These are phyloP conservation scores for Xiphophorus maculatus DNA, from an alignment of 2,113 vertebrate species.

Conservation along the genomic window DNA sequence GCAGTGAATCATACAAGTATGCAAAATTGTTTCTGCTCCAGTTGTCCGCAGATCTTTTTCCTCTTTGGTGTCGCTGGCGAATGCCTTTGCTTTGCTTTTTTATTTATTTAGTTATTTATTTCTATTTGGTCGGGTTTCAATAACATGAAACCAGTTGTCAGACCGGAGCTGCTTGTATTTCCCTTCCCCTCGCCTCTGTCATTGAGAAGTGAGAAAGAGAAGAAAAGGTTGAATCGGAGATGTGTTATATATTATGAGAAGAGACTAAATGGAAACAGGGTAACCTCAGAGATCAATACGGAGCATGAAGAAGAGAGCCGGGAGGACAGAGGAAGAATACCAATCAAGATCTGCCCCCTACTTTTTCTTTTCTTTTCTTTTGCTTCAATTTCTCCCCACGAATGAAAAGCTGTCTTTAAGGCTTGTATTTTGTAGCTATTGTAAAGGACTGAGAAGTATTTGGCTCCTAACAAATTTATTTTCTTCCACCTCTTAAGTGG, in stretches of 20 bases:
- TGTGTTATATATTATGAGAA: conserved; percentile 76
- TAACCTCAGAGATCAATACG: conserved; percentile 71
- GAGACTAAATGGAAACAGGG: conserved; percentile 74
- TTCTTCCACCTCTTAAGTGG: neutral
- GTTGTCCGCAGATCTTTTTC: conserved; percentile 37
- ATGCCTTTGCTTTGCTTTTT: conserved; percentile 32
- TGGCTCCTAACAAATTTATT: neutral
- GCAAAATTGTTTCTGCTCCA: conserved; percentile 40
- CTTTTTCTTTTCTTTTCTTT: neutral
- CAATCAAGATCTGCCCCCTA: conserved; percentile 38
- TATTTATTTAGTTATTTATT: neutral
- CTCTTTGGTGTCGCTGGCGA: conserved; percentile 68
- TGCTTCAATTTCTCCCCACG: neutral
- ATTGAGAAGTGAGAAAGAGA: conserved; percentile 52
- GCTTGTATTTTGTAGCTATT: conserved; percentile 7
- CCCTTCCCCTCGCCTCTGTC: conserved; percentile 59
- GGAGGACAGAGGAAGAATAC: conserved; percentile 66
- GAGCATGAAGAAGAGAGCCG: conserved; percentile 51
- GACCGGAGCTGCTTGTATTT: conserved; percentile 61
- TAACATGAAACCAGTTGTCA: conserved; percentile 69
- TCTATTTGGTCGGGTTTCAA: conserved; percentile 73
- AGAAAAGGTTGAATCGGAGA: conserved; percentile 60
- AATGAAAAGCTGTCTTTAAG: neutral
- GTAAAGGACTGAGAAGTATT: neutral
- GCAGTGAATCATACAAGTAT: conserved; percentile 60